These are phyloP conservation scores for Chlorops oryzae DNA, from an alignment of 1,140 invertebrate genomes.

Conservation along the genomic window DNA sequence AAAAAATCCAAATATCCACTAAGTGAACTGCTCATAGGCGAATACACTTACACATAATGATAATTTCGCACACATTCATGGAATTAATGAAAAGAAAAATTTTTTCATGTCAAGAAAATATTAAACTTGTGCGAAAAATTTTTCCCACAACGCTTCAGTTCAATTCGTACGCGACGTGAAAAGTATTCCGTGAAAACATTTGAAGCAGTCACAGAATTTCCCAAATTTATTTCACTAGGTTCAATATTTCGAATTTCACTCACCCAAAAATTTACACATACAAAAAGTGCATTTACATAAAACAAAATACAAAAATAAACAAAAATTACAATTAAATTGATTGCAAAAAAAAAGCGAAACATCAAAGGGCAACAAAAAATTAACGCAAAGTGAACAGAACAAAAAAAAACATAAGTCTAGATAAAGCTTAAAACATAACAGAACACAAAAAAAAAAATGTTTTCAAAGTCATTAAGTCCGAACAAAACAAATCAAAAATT, in stretches of 20 bases:
- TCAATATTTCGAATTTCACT: constrained; percentile 16
- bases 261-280: constrained; percentile 18
- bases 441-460: neutral
- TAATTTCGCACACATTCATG: too few species aligned
- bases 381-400: neutral
- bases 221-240: constrained; percentile 6
- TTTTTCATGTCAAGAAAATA: too few species aligned
- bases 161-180: constrained; percentile 10
- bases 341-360: too few species aligned
- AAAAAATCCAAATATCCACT: constrained; percentile 13
- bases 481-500: too few species aligned
- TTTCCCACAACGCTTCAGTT: constrained; percentile 6
- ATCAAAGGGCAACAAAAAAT: constrained; percentile 11
- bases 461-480: too few species aligned
- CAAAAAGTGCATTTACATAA: constrained; percentile 20
- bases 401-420: constrained; percentile 17
- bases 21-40: too few species aligned
- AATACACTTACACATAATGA: too few species aligned
- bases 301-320: constrained; percentile 9
- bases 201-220: neutral
- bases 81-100: too few species aligned
- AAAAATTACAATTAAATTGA: too few species aligned
- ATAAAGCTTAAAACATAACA: neutral
- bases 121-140: too few species aligned
- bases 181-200: constrained; percentile 13